phyloP scores from a whole-genome alignment of 2,888 invertebrate genomes.

The Biston stratarius region DNA sequence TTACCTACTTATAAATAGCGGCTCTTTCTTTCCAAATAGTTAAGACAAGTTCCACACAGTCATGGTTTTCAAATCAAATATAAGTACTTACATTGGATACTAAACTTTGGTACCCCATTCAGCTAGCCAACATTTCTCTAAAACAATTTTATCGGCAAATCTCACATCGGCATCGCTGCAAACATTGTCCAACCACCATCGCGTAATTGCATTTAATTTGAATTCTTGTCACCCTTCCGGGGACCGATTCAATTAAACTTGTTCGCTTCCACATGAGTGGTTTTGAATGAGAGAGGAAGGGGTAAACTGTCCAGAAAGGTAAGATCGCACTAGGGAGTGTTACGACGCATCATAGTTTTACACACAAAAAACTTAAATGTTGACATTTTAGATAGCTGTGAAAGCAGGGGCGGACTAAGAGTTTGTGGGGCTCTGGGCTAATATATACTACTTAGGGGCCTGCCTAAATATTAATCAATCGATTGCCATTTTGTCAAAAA shows the following conservation, averaged over 20 bases:
- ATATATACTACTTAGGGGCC: too few relatives aligned
- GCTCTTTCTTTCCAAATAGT: neutral
- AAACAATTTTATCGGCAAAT: constrained; percentile 32
- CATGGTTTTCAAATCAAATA: neutral
- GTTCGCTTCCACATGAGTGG: constrained; percentile 70
- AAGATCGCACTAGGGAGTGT: too few relatives aligned
- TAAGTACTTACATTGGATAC: neutral
- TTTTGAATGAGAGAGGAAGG: constrained; percentile 51
- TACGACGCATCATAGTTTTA: too few relatives aligned
- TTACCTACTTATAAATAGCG: neutral
- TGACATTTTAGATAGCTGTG: neutral
- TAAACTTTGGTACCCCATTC: constrained; percentile 11
- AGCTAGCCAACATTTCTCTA: constrained; percentile 10
- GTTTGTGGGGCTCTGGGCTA: too few relatives aligned
- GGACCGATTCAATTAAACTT: constrained; percentile 77
- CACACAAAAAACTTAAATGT: too few relatives aligned
- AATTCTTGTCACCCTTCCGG: constrained; percentile 71
- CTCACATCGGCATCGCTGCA: constrained; percentile 33
- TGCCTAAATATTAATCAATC: too few relatives aligned
- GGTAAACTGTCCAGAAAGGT: constrained; percentile 37
- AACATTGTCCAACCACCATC: constrained; percentile 47
- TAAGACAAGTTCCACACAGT: neutral
- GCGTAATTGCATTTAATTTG: constrained; percentile 67
- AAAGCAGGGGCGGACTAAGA: too few relatives aligned
- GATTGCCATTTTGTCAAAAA: too few relatives aligned